A percentile compares a stretch with the other conserved stretches of the same genome.
Conservation (phyloP, 2,888 invertebrate genomes). For the Zaprionus obscuricornis region DNA sequence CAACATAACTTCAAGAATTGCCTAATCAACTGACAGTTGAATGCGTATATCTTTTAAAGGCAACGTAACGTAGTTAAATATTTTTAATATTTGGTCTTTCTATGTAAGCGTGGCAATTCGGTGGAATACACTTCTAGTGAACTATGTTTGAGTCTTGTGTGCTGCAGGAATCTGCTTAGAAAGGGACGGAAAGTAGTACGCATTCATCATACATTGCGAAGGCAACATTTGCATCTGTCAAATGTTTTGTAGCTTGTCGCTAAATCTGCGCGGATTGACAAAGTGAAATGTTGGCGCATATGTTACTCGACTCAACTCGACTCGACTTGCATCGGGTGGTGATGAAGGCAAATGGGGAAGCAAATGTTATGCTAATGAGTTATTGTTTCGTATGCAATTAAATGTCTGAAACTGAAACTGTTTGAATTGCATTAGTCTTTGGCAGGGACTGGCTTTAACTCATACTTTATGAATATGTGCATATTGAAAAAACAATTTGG, state of each 20-base stretch:
- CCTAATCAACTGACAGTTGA: constrained; percentile 18
- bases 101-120: no score
- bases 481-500: constrained; percentile 57
- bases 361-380: constrained; percentile 73
- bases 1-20: constrained; percentile 7
- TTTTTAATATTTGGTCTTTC: no score
- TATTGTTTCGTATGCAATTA: constrained; percentile 50
- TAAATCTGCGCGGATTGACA: constrained; percentile 67
- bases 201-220: constrained; percentile 60
- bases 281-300: constrained; percentile 59
- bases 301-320: constrained; percentile 45
- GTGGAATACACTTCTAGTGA: no score
- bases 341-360: constrained; percentile 4
- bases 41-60: not conserved
- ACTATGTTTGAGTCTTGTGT: not conserved
- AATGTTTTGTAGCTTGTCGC: constrained; percentile 64
- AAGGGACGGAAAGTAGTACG: not conserved
- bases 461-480: constrained; percentile 10
- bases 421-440: constrained; percentile 17
- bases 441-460: constrained; percentile 1
- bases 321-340: not conserved
- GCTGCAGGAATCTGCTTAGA: not conserved
- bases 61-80: not conserved
- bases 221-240: constrained; percentile 69
- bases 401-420: not conserved